These are phyloP conservation scores for Drosophila simulans DNA, from an alignment of 1,140 invertebrate genomes.

Conservation along the genomic window DNA sequence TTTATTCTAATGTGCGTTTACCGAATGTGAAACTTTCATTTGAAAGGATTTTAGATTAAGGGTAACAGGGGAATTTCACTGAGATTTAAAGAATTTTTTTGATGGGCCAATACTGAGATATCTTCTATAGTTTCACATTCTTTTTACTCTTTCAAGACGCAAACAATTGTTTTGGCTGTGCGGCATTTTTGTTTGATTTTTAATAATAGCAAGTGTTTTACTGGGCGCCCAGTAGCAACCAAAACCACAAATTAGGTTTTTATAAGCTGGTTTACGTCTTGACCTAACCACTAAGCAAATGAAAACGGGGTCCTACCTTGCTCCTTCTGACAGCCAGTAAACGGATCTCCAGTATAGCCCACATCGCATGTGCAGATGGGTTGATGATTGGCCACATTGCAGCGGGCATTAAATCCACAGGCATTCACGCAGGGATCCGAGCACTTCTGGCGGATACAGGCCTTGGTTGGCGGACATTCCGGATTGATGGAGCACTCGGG, in stretches of 20 bases:
- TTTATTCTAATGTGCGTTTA: slow-evolving; percentile 52
- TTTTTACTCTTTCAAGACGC: slow-evolving; percentile 53
- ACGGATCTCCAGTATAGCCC: slow-evolving; percentile 92
- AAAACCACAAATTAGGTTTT: slow-evolving; percentile 29
- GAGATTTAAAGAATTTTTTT: slow-evolving; percentile 4
- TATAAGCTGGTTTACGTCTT: slow-evolving; percentile 67
- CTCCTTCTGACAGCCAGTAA: slow-evolving; percentile 88
- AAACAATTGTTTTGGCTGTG: slow-evolving; percentile 39
- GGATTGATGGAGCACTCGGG: slow-evolving; percentile 88
- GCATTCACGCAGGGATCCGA: slow-evolving; percentile 89
- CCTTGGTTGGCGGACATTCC: slow-evolving; percentile 87
- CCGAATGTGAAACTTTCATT: slow-evolving; percentile 54
- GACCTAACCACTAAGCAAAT: slow-evolving; percentile 50
- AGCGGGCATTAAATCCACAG: slow-evolving; percentile 89
- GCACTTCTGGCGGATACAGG: slow-evolving; percentile 88
- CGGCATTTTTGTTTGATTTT: slow-evolving; percentile 19
- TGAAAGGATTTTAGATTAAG: not conserved
- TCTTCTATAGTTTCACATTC: slow-evolving; percentile 58
- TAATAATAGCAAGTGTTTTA: slow-evolving; percentile 37
- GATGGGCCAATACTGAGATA: not conserved
- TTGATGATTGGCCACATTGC: slow-evolving; percentile 89
- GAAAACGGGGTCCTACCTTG: slow-evolving; percentile 85
- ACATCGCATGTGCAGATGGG: slow-evolving; percentile 89
- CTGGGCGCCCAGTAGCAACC: slow-evolving; percentile 40
- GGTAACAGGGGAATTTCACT: not conserved